Evolutionary conservation across 2,888 invertebrate genomes (phyloP), one percentile per base, ranked within the genome.

Genomic region (Netelia melanura): DNA sequence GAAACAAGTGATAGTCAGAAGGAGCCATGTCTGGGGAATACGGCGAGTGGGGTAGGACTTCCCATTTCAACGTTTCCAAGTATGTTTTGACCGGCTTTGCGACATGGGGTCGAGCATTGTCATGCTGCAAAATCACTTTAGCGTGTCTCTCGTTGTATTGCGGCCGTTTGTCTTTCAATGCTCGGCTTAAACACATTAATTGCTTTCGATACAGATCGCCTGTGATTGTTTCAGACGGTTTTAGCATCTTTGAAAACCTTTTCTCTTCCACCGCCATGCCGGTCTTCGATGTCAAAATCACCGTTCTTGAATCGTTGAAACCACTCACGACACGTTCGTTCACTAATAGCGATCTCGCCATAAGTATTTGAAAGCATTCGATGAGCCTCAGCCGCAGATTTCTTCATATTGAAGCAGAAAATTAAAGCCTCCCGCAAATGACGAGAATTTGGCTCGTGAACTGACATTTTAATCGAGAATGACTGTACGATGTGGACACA

Each of bases 31-130:
- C 83, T 8, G 71, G 74, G 25, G 74, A 77, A 80, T 83, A 84
- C 56, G 80, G 80, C 84, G 70, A 78, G 82, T 81, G 83, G 44
- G 79, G 83, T 86, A 88, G 64, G 71, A 88, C 84, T 77, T 88
- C 87, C 87, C 86, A 89, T 75, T 86, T 85, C n/a, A 89, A 58
- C 44, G 86, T 88, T 87, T 88, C 86, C 65, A 86, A 75, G 72
- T 87, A 89, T 6, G 78, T 88, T 86, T 88, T 86, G 58, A 87
- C 79, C 10, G 62, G 70, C 74, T 52, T 71, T 48, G 88, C 86
- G 80, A 87, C 87, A 82, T 87, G 87, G 30, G 85, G 85, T 54
- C 87, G 83, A 87, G 87, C 86, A 65, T 88, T 88, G 81, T 62
- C 25, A 30, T 70, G 70, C 17, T 30, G 54, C 17, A 87, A 76